phyloP scores from a whole-genome alignment of 1,140 invertebrate species.

The Goniozus legneri region DNA sequence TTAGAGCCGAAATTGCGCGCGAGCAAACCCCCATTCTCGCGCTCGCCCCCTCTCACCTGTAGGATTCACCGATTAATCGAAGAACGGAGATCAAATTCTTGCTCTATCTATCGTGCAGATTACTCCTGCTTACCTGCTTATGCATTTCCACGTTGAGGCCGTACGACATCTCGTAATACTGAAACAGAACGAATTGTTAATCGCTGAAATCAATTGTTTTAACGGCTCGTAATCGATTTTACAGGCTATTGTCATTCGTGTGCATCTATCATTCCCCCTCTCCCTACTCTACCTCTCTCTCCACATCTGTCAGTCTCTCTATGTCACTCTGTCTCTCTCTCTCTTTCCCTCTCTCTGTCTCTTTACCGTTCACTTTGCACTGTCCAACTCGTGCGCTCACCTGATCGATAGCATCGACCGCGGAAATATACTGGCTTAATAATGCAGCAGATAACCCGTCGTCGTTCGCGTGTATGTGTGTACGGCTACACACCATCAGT shows the following conservation, averaged over 20 bases:
- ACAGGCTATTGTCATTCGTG: no score
- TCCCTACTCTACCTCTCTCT: no score
- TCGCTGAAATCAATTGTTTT: no score
- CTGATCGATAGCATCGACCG: constrained; percentile 29
- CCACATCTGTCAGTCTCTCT: no score
- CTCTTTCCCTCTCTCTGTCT: no score
- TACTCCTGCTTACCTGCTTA: constrained; percentile 65
- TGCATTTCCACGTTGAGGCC: constrained; percentile 80
- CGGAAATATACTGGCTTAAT: constrained; percentile 42
- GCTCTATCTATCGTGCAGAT: background rate
- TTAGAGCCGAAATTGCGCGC: constrained; percentile 40
- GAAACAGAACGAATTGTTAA: constrained; percentile 56
- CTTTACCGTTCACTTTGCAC: no score
- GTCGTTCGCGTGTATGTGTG: constrained; percentile 18
- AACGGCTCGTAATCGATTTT: no score
- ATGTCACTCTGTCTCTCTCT: no score
- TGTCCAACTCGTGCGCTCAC: no score
- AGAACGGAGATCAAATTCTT: background rate
- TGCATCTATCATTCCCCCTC: no score
- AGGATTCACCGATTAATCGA: background rate
- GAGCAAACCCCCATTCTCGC: background rate
- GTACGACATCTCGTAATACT: constrained; percentile 84
- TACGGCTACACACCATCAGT: no score
- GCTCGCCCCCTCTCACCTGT: background rate
- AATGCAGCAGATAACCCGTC: constrained; percentile 39